Base-by-base conservation (phyloP, 2,888 invertebrate genomes). In the Theodoxus fluviatilis region DNA sequence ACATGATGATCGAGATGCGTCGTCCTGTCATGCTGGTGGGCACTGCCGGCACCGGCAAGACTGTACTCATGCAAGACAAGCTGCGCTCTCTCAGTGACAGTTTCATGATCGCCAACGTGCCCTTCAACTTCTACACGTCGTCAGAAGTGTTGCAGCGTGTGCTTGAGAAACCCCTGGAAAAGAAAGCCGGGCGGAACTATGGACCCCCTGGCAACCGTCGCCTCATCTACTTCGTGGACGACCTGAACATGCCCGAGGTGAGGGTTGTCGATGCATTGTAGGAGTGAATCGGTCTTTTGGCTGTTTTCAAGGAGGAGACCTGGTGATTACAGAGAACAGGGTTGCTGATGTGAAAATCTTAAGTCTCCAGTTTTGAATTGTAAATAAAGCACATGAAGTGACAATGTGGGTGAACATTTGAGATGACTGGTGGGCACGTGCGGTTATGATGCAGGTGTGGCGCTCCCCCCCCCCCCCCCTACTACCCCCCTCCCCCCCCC, bases 181-280 rank as follows among this genome's bases (percentile, higher is more conserved):
- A 98, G 89, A 98, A 98, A 87, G 97, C 97, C 12, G 97, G 95
- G 7, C 90, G 96, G 75, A 97, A 96, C 88, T 98, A 93, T 83
- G 98, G 96, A 0, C 98, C 98, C 18, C 96, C 96, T 0, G 96
- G 97, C 18, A 96, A 92, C 81, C 96, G 96, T 88, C 94, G 93
- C 0, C 89, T 98, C 55, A 92, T 98, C 74, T 98, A 96, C 87
- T 98, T 98, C 84, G 93, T 98, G 73, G 98, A 98, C 84, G 98
- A 98, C 83, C 93, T 98, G 93, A 98, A 98, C 85, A 98, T 98
- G 96, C 97, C 98, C 0, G 96, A 96, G 90, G 94, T 94, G 28
- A 90, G 90, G 71, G 6, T 37, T 12, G 9, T 64, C n/a, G n/a
- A n/a, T n/a, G n/a, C n/a, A n/a, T n/a, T n/a, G n/a, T n/a, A n/a